phyloP scores from a whole-genome alignment of 2,113 vertebrate genomes.

The Thamnaconus septentrionalis region DNA sequence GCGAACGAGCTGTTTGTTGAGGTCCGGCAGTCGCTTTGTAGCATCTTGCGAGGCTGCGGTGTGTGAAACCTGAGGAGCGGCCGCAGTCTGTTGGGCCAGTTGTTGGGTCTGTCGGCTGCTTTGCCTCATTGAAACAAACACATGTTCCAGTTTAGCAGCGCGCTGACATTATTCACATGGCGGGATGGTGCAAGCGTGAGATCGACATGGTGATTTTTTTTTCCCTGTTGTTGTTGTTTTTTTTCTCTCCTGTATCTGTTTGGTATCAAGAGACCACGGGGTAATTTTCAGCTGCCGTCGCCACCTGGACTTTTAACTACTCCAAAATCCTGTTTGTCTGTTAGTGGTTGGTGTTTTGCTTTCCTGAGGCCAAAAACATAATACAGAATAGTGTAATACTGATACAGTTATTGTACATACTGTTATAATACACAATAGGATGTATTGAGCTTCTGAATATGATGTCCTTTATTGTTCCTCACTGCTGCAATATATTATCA shows the following conservation, averaged over 20 bases:
- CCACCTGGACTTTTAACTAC: too few species aligned
- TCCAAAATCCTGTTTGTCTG: too few species aligned
- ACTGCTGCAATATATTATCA: too few species aligned
- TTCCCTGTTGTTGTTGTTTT: neutral
- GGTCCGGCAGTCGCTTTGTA: conserved; percentile 9
- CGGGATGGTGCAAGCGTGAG: conserved; percentile 1
- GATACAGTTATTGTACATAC: too few species aligned
- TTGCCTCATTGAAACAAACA: neutral
- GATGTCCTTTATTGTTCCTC: too few species aligned
- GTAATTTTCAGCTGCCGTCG: too few species aligned
- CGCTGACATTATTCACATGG: neutral
- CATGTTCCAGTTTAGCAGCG: neutral
- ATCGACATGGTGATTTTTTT: neutral
- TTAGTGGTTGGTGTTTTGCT: too few species aligned
- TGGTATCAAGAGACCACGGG: too few species aligned
- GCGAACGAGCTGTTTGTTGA: conserved; percentile 9
- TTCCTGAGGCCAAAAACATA: too few species aligned
- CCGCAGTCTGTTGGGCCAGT: neutral
- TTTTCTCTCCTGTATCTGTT: neutral
- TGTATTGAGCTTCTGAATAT: too few species aligned
- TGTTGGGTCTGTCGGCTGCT: conserved; percentile 6
- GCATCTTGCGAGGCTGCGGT: conserved; percentile 5
- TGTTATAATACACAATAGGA: too few species aligned
- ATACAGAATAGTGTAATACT: too few species aligned
- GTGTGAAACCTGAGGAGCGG: conserved; percentile 9